Evolutionary conservation across 2,797 vertebrate genomes (phyloP).

Genomic region (Gymnopithys bicolor): DNA sequence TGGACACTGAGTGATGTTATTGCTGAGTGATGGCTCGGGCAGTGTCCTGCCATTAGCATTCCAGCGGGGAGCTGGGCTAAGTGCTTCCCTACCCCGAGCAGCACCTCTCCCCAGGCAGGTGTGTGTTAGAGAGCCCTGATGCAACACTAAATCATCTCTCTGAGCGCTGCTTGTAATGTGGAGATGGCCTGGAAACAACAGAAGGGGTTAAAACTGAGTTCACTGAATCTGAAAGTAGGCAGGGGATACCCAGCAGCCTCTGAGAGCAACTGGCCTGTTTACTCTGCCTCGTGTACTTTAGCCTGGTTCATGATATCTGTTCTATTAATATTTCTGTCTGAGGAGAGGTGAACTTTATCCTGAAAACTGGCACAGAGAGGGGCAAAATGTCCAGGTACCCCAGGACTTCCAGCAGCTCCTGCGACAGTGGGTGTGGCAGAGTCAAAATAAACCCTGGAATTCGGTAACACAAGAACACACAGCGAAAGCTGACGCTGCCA

Average conservation of each 20-base stretch:
- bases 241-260: background rate
- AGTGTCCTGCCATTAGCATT: background rate
- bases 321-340: conserved; percentile 41
- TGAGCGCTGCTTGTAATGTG: background rate
- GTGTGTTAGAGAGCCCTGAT: background rate
- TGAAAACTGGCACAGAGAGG: background rate
- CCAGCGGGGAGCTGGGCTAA: background rate
- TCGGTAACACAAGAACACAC: background rate
- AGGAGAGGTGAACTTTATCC: conserved; percentile 14
- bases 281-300: background rate
- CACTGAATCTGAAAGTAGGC: conserved; percentile 3
- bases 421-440: background rate
- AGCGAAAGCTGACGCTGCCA: conserved; percentile 17
- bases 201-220: background rate
- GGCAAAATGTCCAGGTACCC: background rate
- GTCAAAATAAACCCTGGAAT: conserved; percentile 19
- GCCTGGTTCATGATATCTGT: background rate
- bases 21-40: background rate
- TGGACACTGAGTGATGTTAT: background rate
- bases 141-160: background rate
- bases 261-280: background rate
- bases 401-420: background rate
- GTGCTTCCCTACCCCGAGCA: background rate
- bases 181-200: background rate
- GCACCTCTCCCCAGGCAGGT: background rate